Evolutionary conservation across 35 echinoderm and acorn worm species (phyloP).

Genomic region (Lytechinus variegatus): DNA sequence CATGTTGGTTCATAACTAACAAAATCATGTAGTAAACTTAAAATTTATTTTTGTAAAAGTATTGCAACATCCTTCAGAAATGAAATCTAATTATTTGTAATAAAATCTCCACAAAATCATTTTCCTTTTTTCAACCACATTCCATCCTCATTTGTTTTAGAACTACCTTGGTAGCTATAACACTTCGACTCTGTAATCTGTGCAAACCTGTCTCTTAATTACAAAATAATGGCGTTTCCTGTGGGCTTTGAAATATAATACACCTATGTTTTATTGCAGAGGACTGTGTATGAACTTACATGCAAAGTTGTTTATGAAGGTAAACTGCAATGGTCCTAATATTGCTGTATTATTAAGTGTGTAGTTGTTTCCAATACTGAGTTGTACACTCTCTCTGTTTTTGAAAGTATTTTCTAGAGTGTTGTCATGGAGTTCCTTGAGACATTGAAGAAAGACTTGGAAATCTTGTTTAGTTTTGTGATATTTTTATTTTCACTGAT

Average conservation of each 20-base stretch:
- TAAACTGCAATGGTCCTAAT: not conserved
- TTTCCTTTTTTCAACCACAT: too few relatives aligned
- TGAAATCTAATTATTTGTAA: too few relatives aligned
- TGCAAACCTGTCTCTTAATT: not conserved
- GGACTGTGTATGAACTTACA: not conserved
- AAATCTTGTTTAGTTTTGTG: not conserved
- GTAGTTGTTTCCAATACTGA: not conserved
- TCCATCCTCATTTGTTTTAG: too few relatives aligned
- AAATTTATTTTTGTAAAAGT: too few relatives aligned
- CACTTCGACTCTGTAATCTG: not conserved
- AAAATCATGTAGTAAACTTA: too few relatives aligned
- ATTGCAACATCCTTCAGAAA: too few relatives aligned
- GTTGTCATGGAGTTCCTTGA: not conserved
- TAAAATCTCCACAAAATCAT: too few relatives aligned
- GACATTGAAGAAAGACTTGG: not conserved
- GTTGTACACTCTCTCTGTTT: not conserved
- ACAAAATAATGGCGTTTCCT: not conserved
- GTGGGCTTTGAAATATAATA: not conserved
- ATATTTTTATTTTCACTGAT: not conserved
- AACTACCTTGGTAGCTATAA: too few relatives aligned
- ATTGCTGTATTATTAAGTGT: not conserved
- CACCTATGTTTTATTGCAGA: not conserved
- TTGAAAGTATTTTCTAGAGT: not conserved
- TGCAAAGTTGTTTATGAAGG: not conserved
- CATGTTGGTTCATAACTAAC: too few relatives aligned